A percentile compares a stretch with the other conserved stretches of the same genome.
Evolutionary conservation across 2,113 vertebrate genomes (phyloP).

Genomic region (Neolamprologus variostigma): DNA sequence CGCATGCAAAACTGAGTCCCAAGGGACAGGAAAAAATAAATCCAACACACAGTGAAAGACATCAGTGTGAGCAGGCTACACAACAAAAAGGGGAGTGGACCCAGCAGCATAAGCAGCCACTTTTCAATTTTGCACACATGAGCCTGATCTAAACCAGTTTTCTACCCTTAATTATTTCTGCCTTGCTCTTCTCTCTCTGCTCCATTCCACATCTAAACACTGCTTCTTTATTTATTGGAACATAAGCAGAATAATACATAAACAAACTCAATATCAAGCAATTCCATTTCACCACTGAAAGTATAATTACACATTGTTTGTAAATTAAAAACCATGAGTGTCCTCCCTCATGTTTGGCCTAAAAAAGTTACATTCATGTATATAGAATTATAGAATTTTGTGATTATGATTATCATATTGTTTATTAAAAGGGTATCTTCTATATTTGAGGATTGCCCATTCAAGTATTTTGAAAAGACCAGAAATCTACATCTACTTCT

Average conservation of each 20-base stretch:
- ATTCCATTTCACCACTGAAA: background rate
- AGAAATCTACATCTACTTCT: background rate
- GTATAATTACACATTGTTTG: fast-evolving
- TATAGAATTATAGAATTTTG: background rate
- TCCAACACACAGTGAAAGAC: background rate
- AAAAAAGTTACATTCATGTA: background rate
- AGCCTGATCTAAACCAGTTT: background rate
- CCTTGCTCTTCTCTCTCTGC: background rate
- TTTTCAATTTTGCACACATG: background rate
- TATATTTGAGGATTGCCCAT: background rate
- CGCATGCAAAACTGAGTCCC: background rate
- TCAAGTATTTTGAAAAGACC: background rate
- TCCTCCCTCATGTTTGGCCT: fast-evolving
- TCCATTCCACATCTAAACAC: background rate
- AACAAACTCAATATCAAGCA: fast-evolving
- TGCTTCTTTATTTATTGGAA: background rate
- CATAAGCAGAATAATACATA: background rate
- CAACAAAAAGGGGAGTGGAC: background rate
- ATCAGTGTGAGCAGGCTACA: background rate
- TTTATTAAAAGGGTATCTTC: background rate
- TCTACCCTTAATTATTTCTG: background rate
- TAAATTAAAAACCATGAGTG: background rate
- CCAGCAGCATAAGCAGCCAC: background rate
- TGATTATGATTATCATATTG: background rate
- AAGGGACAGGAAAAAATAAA: no score